These are phyloP conservation scores for Synanthedon myopaeformis DNA, from an alignment of 2,888 invertebrate genomes.

Conservation along the genomic window DNA sequence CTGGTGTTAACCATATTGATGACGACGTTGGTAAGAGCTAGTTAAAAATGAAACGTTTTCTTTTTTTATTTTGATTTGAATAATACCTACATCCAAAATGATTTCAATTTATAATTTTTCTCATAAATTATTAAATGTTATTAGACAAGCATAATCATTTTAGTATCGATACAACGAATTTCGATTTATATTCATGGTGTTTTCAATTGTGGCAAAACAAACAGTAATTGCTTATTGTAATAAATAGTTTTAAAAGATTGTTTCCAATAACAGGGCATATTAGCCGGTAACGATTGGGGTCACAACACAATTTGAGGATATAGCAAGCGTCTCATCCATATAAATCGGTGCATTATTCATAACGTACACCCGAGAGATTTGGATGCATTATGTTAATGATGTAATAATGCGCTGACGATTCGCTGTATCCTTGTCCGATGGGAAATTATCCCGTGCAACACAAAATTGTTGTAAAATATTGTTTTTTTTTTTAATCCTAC, in stretches of 20 bases:
- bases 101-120: no score
- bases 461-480: neutral
- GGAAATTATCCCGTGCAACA: slow-evolving; percentile 1
- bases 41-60: no score
- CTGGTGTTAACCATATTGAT: no score
- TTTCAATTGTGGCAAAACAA: neutral
- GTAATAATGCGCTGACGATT: slow-evolving; percentile 50
- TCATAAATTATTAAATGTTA: no score
- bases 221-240: slow-evolving; percentile 1
- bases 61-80: no score
- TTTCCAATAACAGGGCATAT: neutral
- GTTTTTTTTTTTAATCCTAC: no score
- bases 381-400: slow-evolving; percentile 59
- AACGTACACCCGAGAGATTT: slow-evolving; percentile 26
- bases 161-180: neutral
- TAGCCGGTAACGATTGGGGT: slow-evolving; percentile 3
- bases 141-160: no score
- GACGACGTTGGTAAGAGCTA: no score
- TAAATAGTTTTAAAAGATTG: slow-evolving; percentile 1
- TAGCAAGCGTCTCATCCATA: slow-evolving; percentile 6
- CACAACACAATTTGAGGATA: slow-evolving; percentile 1
- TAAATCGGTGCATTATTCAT: slow-evolving; percentile 41
- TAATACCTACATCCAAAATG: no score
- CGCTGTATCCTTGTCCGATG: slow-evolving; percentile 27
- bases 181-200: no score